Base-by-base conservation (phyloP, 2,113 vertebrate genomes). In the Ceuthmochares aereus region DNA sequence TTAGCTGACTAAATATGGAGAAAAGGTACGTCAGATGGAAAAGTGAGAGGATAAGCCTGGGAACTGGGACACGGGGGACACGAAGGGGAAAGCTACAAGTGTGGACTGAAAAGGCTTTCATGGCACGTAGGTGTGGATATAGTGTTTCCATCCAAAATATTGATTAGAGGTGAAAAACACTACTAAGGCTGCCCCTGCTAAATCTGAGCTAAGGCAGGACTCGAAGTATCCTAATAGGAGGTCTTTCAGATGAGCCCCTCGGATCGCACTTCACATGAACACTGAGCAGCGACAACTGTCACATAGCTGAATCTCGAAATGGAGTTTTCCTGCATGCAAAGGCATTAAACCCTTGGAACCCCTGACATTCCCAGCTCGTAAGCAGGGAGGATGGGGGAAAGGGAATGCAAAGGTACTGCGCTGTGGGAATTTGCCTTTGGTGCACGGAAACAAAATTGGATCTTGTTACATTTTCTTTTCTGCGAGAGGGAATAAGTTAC, bases 1-100 rank as follows among this genome's bases (percentile, higher is more conserved):
- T 93, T 19, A 47, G 92, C 93, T 94, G 92, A 92, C 95, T 96
- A 96, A 96, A 96, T 96, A 96, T 96, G 95, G 96, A 94, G 95
- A 97, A 96, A 96, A 96, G 96, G 95, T 96, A 78, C 72, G 32
- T 93, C 68, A 29, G 52, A 75, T 72, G 76, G 83, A 60, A 92
- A 96, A 89, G 88, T 89, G 66, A 90, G 66, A 90, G 95, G 54
- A 23, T 75, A 55, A 88, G 90, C 72, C 87, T 90, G 83, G 93
- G 85, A 86, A 72, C 62, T 0, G n/a, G 30, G 82, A 67, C 60
- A 43, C 3, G 1, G 26, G 47, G 74, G 14, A 15, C n/a, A 49
- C 0, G 0, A 49, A 45, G 60, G 27, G 47, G 30, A 80, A 68
- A 78, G 76, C 60, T 34, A 2, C 51, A 8, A 73, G 63, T 27